Base-by-base conservation (phyloP, 2,113 vertebrate species). In the Entosphenus tridentatus region DNA sequence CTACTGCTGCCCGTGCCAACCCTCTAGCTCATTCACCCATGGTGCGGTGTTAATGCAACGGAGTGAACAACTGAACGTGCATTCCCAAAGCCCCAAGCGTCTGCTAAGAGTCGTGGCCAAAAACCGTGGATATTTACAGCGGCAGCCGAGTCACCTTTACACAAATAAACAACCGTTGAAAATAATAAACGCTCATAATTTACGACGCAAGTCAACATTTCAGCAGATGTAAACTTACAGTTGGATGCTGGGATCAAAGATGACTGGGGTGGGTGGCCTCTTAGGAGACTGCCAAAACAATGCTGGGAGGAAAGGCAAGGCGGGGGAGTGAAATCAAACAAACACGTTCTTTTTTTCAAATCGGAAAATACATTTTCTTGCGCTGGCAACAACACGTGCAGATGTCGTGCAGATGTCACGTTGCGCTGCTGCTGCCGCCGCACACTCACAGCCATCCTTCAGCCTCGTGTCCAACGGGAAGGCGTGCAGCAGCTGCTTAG, bases 211-310 rank as follows among this genome's bases (percentile, higher is more conserved):
- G 39, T 39, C 39, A 39, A 39, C 39, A 39, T 39, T 39, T 39
- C 39, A 39, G 39, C 5, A 8, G 62, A 65, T 16, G n/a, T 16
- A 65, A 65, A 95, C 92, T 93, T 79, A 98, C 93, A 93, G 81
- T 72, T 82, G 77, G 74, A 96, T 86, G 67, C 70, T 86, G 73
- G 88, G 77, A 72, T 96, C 87, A 81, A 98, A 98, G 72, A 86
- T 84, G 78, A 87, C 79, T 70, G 93, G 86, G 70, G 83, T 81
- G 65, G 93, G 93, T 12, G 90, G 90, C 72, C 93, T 85, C 80
- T 98, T 98, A 18, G 93, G 93, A 69, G 93, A 98, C 0, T 98
- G 93, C 93, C 93, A 98, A 82, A 98, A 98, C 68, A 98, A 86
- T 83, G 86, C 93, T 98, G 62, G 10, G 62, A 18, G 73, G 59